phyloP scores from a whole-genome alignment of 2,888 invertebrate genomes.

The Hypsopygia costalis region DNA sequence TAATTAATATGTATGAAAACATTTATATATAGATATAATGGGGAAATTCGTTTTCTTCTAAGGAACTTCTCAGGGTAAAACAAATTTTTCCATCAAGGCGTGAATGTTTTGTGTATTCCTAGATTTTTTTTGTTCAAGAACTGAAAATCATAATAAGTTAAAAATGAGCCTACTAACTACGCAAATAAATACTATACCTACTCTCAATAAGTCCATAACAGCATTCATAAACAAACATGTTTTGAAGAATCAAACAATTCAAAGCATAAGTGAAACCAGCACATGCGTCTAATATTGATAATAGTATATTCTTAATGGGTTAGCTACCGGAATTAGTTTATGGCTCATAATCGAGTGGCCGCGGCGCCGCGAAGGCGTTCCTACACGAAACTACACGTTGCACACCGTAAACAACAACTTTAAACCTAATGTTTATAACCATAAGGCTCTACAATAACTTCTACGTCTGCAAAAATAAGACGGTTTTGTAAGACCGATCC shows the following conservation, averaged over 20 bases:
- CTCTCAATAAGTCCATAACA: not conserved
- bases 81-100: too few relatives aligned
- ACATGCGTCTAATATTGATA: conserved; percentile 44
- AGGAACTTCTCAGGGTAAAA: too few relatives aligned
- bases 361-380: conserved; percentile 69
- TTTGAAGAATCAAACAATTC: not conserved
- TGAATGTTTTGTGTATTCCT: too few relatives aligned
- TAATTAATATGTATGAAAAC: too few relatives aligned
- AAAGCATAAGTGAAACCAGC: conserved; percentile 14
- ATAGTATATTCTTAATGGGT: conserved; percentile 58
- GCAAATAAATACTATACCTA: too few relatives aligned
- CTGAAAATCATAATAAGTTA: too few relatives aligned
- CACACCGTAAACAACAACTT: conserved; percentile 12
- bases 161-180: too few relatives aligned
- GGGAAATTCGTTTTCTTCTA: too few relatives aligned
- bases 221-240: not conserved
- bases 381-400: conserved; percentile 36
- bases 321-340: conserved; percentile 77
- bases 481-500: conserved; percentile 5
- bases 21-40: too few relatives aligned
- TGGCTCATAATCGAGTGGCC: conserved; percentile 65
- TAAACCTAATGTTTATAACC: conserved; percentile 1
- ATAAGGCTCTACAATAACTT: not conserved
- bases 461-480: not conserved
- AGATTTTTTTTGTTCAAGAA: too few relatives aligned